Base-by-base conservation (phyloP, 2,888 invertebrate genomes). In the Ennomos quercinarius region DNA sequence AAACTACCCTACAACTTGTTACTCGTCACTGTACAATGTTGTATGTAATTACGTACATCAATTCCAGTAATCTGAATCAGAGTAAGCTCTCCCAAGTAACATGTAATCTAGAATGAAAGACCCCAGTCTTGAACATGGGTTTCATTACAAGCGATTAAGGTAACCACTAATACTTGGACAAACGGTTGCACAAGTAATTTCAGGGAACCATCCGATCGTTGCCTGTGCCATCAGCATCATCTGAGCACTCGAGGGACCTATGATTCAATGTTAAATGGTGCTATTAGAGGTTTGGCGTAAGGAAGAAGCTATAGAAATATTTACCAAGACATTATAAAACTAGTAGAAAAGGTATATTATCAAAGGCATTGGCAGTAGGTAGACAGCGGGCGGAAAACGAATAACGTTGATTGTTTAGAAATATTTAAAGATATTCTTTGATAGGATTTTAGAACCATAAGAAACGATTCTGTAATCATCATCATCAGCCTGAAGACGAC, bases 101-200 rank as follows among this genome's bases (percentile, higher is more conserved):
- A 11, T 55, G 36, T 61, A 61, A 61, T 61, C 55, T 55, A 55
- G 60, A 47, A 55, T 53, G 52, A 47, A 55, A 61, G 54, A 54
- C 47, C 48, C 40, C 52, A 52, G 46, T 11, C 9, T 69, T 70
- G 57, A 64, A 67, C 73, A 77, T 81, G 71, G 67, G 77, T 80
- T 82, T 78, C 74, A 82, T 78, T 81, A 76, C 68, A 67, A 58
- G 75, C 73, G 79, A 84, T 87, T 83, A 83, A 73, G 64, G 68
- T 79, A 81, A 84, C 81, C 80, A 68, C 81, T 76, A 80, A 83
- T 79, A 74, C 70, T 72, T 67, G 64, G 68, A 70, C 68, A 66
- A 71, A 71, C 72, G 73, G 70, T 77, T 76, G 75, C 65, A 72
- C 74, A 71, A 69, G 79, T 79, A 78, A 77, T 78, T 73, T 73